Base-by-base conservation (phyloP, 2,113 vertebrate genomes). In the Peromyscus maniculatus region DNA sequence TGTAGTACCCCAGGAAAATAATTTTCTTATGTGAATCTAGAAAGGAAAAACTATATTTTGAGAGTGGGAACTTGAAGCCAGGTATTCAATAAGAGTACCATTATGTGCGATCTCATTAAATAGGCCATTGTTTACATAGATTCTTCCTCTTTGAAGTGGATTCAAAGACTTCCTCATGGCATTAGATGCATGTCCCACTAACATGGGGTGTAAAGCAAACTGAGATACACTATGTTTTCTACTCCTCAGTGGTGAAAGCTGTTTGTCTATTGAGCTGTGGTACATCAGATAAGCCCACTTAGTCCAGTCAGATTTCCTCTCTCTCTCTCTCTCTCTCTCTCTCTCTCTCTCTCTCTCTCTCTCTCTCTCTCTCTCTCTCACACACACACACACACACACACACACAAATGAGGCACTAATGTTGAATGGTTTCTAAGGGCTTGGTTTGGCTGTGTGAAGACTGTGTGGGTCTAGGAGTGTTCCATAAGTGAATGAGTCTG, bases 381-480 rank as follows among this genome's bases (percentile, higher is more conserved):
- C 6, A 49, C 46, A 49, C 46, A 49, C 46, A 49, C 46, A 49
- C 46, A 43, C 22, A 69, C 4, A 33, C 74, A 46, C 74, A 77
- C 43, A 49, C 24, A 49, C 22, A 2, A 89, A 69, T 16, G 16
- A 93, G 31, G 17, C 3, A 91, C 17, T 78, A 72, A 46, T 5
- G 21, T 7, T 36, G 52, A 94, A 66, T 24, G 19, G 71, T 80
- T 72, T 71, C 49, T 67, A 67, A 79, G 43, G 28, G 31, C 67
- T 28, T 67, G 3, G 62, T 91, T 87, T 57, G 49, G 11, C 62
- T 90, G 24, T 52, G 74, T 83, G 78, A 94, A 87, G 36, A 88
- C 90, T 94, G 52, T n/a, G 22, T 86, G n/a, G 77, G 31, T 55
- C 46, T 95, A 89, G 93, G 87, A 83, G 13, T 72, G 55, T 93